Percentiles rank a stretch among this genome's conserved stretches.
Evolutionary conservation across 2,113 vertebrate species (phyloP).

Genomic region (Psilopsiagon aymara): DNA sequence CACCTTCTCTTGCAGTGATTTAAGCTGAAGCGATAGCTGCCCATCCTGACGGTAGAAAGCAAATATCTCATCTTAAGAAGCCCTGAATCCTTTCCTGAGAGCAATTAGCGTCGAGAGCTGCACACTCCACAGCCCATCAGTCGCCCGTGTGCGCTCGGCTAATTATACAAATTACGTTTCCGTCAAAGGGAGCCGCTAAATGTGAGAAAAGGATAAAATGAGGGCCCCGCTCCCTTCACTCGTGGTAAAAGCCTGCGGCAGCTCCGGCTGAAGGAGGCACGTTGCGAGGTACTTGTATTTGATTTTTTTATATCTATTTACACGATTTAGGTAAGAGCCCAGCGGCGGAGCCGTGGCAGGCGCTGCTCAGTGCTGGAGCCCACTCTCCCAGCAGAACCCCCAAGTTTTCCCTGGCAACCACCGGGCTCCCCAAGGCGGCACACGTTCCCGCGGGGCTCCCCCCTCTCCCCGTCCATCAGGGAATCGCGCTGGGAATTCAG

Average conservation of each 20-base stretch:
- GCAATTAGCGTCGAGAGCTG: slow-evolving; percentile 67
- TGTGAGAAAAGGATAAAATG: slow-evolving; percentile 36
- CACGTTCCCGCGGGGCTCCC: not conserved
- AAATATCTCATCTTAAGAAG: slow-evolving; percentile 24
- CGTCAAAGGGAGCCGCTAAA: slow-evolving; percentile 67
- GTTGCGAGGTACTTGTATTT: not conserved
- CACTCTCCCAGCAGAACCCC: not conserved
- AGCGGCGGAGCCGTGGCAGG: not conserved
- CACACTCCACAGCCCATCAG: slow-evolving; percentile 47
- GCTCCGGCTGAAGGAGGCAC: not conserved
- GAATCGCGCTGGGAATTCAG: not conserved
- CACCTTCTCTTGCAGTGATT: not conserved
- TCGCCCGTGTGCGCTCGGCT: slow-evolving; percentile 53
- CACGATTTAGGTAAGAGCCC: not conserved
- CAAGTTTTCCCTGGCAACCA: not conserved
- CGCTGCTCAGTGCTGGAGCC: not conserved
- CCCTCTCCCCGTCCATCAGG: not conserved
- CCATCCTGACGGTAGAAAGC: not conserved
- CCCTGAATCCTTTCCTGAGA: slow-evolving; percentile 59
- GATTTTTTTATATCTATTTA: not conserved
- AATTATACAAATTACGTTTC: slow-evolving; percentile 75
- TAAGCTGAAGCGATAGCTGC: not conserved
- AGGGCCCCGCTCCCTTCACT: not conserved
- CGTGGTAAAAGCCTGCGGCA: not conserved
- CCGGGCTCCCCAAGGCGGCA: not conserved